Percentiles rank a stretch among this genome's conserved stretches.
Evolutionary conservation across 30 jellyfish, hydroid and myxozoan genomes (phyloP).

Genomic region (Aurelia sp.): DNA sequence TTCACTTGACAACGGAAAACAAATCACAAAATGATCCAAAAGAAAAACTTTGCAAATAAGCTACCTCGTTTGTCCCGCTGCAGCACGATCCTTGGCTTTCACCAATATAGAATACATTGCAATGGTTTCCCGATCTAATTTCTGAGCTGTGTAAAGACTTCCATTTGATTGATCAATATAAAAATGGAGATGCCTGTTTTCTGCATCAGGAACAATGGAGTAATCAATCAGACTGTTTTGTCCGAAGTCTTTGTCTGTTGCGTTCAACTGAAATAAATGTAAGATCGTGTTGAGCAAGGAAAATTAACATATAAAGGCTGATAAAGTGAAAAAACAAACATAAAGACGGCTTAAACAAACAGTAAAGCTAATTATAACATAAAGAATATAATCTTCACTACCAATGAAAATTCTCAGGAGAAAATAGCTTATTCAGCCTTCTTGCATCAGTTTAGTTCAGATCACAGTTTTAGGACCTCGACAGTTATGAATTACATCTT

Average conservation of each 20-base stretch:
- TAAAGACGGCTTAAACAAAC: too few species aligned
- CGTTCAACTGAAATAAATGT: slow-evolving; percentile 53
- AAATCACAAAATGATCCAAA: too few species aligned
- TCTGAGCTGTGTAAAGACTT: slow-evolving; percentile 38
- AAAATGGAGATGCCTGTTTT: slow-evolving; percentile 42
- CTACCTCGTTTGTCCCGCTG: slow-evolving; percentile 74
- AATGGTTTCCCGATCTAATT: slow-evolving; percentile 74
- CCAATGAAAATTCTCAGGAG: too few species aligned
- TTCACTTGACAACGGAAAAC: too few species aligned
- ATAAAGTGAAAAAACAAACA: not conserved
- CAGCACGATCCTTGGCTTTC: slow-evolving; percentile 78
- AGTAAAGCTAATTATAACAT: too few species aligned
- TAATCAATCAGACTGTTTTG: slow-evolving; percentile 54
- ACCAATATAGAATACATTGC: slow-evolving; percentile 59
- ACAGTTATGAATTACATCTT: too few species aligned
- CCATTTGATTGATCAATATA: slow-evolving; percentile 70
- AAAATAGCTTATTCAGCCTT: too few species aligned
- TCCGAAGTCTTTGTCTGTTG: slow-evolving; percentile 81
- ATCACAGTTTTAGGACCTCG: too few species aligned
- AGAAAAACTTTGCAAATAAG: too few species aligned
- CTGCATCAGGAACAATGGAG: slow-evolving; percentile 85
- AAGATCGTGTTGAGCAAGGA: not conserved
- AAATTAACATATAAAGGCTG: not conserved
- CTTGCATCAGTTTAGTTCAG: too few species aligned
- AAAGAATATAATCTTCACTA: too few species aligned